A percentile compares a stretch with the other conserved stretches of the same genome.
These are phyloP conservation scores for Cylindroiulus punctatus DNA, from an alignment of 2,888 invertebrate genomes.

Conservation along the genomic window DNA sequence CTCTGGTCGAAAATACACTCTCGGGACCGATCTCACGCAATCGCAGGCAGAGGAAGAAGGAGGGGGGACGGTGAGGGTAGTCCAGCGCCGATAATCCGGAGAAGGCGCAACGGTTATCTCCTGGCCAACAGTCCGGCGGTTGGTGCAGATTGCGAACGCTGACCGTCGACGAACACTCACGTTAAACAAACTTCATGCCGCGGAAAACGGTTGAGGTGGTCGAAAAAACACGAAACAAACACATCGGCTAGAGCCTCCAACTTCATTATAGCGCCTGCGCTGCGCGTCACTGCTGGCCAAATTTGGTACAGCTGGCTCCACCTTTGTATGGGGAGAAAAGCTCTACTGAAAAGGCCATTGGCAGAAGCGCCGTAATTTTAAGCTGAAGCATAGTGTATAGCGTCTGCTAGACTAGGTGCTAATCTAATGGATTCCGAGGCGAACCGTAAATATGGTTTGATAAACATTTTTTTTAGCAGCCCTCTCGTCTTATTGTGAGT, in stretches of 20 bases:
- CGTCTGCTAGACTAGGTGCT: not conserved
- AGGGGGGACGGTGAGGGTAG: not conserved
- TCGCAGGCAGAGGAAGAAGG: not conserved
- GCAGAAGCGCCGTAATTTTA: not conserved
- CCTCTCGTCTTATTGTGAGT: no score
- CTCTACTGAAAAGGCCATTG: not conserved
- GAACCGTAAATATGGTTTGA: no score
- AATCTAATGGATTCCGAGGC: no score
- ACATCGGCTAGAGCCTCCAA: not conserved
- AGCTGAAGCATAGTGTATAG: no score
- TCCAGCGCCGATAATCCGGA: not conserved
- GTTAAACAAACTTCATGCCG: not conserved
- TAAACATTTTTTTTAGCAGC: no score
- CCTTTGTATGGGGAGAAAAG: not conserved
- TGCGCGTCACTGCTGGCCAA: not conserved
- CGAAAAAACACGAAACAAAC: not conserved
- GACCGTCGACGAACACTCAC: slow-evolving; percentile 26
- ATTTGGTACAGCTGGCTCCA: not conserved
- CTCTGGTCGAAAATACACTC: not conserved
- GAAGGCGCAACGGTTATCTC: not conserved
- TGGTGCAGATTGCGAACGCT: not conserved
- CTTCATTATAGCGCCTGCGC: no score
- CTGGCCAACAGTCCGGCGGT: not conserved
- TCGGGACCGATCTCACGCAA: not conserved
- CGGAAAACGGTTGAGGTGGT: not conserved